Percentiles rank a stretch among this genome's conserved stretches.
Conservation (phyloP, 2,797 vertebrate species). For the Allobates femoralis region DNA sequence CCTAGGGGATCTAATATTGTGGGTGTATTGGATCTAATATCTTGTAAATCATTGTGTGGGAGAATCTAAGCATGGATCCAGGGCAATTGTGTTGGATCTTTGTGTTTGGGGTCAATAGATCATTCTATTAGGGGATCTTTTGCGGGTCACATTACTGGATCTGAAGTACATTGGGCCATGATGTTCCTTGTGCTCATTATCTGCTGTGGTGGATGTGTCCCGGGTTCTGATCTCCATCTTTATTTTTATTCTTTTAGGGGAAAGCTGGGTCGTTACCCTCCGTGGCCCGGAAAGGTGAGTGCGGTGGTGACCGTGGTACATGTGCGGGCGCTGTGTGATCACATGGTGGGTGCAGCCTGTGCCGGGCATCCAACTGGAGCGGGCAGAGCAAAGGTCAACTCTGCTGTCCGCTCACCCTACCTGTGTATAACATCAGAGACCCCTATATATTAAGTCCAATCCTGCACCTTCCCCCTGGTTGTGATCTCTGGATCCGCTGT, state of each 20-base stretch:
- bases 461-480: too few relatives aligned
- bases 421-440: neutral
- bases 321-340: too few relatives aligned
- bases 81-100: neutral
- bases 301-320: neutral
- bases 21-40: too few relatives aligned
- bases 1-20: neutral
- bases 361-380: too few relatives aligned
- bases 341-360: too few relatives aligned
- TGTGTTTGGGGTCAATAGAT: too few relatives aligned
- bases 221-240: neutral
- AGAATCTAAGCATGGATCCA: neutral
- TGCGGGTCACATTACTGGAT: too few relatives aligned
- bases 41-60: neutral
- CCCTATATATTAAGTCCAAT: neutral
- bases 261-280: conserved; percentile 95
- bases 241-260: conserved; percentile 82
- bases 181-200: neutral
- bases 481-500: neutral
- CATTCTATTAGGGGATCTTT: too few relatives aligned
- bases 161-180: neutral
- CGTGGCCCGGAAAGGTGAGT: conserved; percentile 97
- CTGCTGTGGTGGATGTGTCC: neutral
- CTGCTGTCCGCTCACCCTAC: too few relatives aligned
- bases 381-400: too few relatives aligned